phyloP scores from a whole-genome alignment of 1,140 invertebrate genomes.

The Lasioglossum baleicum region DNA sequence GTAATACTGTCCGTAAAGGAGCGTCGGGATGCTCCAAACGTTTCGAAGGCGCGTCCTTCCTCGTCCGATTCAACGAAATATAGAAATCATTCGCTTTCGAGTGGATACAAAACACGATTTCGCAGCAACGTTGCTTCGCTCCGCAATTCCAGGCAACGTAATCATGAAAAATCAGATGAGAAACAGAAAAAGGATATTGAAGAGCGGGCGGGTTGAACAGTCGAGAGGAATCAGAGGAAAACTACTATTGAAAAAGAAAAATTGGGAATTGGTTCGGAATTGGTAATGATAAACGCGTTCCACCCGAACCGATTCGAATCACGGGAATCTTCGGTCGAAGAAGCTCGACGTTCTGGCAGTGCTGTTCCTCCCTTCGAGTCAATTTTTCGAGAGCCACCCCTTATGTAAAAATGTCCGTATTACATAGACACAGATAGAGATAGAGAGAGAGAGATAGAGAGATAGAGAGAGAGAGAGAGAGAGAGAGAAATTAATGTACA shows the following conservation, averaged over 20 bases:
- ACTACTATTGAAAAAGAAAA: background rate
- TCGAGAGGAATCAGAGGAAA: background rate
- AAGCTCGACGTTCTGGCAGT: background rate
- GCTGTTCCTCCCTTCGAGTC: background rate
- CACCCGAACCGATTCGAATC: background rate
- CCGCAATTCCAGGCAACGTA: constrained; percentile 1
- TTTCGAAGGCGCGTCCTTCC: constrained; percentile 7
- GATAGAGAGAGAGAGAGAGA: constrained; percentile 39
- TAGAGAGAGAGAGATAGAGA: too few species aligned
- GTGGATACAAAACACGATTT: constrained; percentile 23
- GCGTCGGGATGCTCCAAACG: constrained; percentile 22
- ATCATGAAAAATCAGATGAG: background rate
- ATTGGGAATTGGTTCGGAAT: background rate
- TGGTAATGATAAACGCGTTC: background rate
- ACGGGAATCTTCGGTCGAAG: background rate
- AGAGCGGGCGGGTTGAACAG: too few species aligned
- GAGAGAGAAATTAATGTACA: constrained; percentile 65
- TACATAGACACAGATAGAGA: constrained; percentile 4
- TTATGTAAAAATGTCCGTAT: constrained; percentile 13
- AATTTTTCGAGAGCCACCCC: background rate
- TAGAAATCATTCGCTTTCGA: constrained; percentile 25
- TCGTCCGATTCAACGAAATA: constrained; percentile 24
- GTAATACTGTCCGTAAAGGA: background rate
- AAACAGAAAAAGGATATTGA: background rate
- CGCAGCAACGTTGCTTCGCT: constrained; percentile 1